These are phyloP conservation scores for Apamea crenata DNA, from an alignment of 2,888 invertebrate genomes.

Conservation along the genomic window DNA sequence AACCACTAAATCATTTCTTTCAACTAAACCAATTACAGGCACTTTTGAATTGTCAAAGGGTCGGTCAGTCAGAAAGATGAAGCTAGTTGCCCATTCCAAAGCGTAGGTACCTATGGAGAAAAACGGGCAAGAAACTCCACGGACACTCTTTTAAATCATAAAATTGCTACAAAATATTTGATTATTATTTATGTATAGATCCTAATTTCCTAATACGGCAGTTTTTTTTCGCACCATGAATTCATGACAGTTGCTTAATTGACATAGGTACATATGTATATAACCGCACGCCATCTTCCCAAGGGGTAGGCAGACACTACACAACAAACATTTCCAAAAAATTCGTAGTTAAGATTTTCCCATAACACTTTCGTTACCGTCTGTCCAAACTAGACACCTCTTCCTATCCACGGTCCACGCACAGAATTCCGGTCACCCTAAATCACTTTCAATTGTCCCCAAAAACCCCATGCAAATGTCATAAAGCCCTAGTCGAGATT, in stretches of 20 bases:
- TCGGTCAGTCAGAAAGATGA: no score
- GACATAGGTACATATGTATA: no score
- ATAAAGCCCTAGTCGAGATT: constrained; percentile 84
- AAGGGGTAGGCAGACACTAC: neutral
- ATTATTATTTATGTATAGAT: neutral
- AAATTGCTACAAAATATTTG: no score
- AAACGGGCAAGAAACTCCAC: no score
- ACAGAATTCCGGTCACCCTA: constrained; percentile 80
- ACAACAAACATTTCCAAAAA: neutral
- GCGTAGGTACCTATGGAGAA: no score
- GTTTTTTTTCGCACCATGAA: neutral
- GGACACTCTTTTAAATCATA: no score
- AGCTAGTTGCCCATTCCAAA: no score
- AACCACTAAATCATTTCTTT: neutral
- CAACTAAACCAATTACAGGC: no score
- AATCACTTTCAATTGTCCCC: constrained; percentile 86
- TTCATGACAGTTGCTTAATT: neutral
- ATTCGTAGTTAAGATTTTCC: neutral
- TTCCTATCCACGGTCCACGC: constrained; percentile 62
- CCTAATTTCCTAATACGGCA: neutral
- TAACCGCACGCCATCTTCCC: neutral
- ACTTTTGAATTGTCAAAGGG: neutral
- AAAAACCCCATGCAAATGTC: constrained; percentile 84
- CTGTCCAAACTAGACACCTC: constrained; percentile 57
- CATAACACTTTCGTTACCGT: constrained; percentile 46